Percentiles rank a stretch among this genome's conserved stretches.
phyloP scores from a whole-genome alignment of 2,113 vertebrate species.

The Coryphaenoides rupestris region DNA sequence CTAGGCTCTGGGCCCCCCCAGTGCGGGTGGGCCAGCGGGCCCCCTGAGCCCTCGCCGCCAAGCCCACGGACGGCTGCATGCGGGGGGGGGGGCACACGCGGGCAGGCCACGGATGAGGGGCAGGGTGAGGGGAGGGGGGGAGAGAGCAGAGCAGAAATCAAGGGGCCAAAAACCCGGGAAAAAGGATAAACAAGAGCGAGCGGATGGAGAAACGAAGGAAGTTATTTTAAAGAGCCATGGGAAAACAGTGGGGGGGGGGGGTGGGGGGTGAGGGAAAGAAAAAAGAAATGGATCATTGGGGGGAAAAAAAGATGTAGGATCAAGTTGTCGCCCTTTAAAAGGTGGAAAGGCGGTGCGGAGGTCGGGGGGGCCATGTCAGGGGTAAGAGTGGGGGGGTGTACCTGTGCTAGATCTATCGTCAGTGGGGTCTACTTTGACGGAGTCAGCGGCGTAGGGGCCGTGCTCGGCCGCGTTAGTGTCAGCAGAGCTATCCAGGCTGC shows the following conservation, averaged over 20 bases:
- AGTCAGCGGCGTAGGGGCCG: conserved; percentile 67
- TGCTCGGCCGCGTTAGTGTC: conserved; percentile 73
- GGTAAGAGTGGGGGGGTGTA: conserved; percentile 38
- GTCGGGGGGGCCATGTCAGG: conserved; percentile 13
- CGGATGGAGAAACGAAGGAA: conserved; percentile 14
- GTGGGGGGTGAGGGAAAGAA: neutral
- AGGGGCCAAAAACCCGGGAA: conserved; percentile 33
- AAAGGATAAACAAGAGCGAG: conserved; percentile 8
- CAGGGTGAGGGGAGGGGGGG: conserved; percentile 58
- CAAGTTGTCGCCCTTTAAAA: conserved; percentile 36
- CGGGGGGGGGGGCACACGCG: conserved; percentile 57
- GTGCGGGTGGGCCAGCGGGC: conserved; percentile 35
- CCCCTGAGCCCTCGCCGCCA: conserved; percentile 41
- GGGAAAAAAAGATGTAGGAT: conserved; percentile 36
- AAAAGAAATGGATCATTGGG: conserved; percentile 30
- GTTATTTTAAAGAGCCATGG: neutral
- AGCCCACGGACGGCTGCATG: conserved; percentile 56
- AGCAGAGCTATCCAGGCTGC: conserved; percentile 83
- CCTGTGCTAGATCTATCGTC: conserved; percentile 86
- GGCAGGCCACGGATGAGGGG: conserved; percentile 56
- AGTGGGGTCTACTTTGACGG: conserved; percentile 75
- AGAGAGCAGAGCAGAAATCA: conserved; percentile 54
- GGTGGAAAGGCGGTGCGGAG: conserved; percentile 10
- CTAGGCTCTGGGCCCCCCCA: conserved; percentile 58
- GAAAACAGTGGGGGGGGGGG: conserved; percentile 8